Conservation (phyloP, 1,140 invertebrate genomes). For the Megalopta genalis region DNA sequence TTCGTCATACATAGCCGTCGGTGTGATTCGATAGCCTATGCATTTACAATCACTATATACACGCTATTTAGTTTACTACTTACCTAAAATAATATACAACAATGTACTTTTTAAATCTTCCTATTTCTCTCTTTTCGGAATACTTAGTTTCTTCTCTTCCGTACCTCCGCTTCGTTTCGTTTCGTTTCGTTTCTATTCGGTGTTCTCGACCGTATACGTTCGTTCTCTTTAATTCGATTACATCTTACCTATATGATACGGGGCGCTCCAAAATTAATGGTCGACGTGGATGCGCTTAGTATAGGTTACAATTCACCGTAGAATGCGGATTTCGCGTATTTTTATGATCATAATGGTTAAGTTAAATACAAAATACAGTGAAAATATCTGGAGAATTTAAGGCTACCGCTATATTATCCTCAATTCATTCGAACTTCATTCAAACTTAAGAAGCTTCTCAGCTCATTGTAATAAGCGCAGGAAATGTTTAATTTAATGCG, state of each 20-base stretch:
- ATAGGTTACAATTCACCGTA: no score
- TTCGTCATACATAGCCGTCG: slow-evolving; percentile 65
- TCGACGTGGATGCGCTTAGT: neutral
- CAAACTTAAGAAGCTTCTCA: no score
- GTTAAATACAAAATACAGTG: no score
- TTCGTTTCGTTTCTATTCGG: neutral
- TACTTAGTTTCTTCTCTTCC: neutral
- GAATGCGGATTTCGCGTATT: no score
- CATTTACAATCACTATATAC: slow-evolving; percentile 76
- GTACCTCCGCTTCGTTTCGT: neutral
- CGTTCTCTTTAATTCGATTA: neutral
- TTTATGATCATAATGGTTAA: no score
- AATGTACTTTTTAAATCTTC: slow-evolving; percentile 55
- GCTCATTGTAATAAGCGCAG: no score
- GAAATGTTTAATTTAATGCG: no score
- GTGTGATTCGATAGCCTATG: slow-evolving; percentile 61
- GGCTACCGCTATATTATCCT: neutral
- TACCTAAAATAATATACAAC: slow-evolving; percentile 72
- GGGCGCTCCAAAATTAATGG: neutral
- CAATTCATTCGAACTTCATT: no score
- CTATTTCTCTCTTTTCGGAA: slow-evolving; percentile 1
- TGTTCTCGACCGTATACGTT: neutral
- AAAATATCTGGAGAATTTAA: no score
- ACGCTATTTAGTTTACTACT: slow-evolving; percentile 71
- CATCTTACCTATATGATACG: neutral